Evolutionary conservation across 1,140 invertebrate species (phyloP).

Genomic region (Manduca sexta): DNA sequence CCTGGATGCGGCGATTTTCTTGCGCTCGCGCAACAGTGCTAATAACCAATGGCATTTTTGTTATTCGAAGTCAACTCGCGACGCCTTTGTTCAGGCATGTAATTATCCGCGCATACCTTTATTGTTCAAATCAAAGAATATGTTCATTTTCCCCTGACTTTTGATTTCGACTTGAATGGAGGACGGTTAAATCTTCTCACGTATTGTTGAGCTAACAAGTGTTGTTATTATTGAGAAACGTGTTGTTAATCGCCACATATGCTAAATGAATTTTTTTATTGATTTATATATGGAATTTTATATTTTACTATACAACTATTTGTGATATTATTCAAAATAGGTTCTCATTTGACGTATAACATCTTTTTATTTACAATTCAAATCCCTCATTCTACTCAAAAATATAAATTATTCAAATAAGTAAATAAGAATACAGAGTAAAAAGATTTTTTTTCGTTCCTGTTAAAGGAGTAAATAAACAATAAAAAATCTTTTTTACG

Average conservation of each 20-base stretch:
- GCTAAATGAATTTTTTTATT: no score
- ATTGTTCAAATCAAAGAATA: conserved; percentile 68
- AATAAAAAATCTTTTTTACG: no score
- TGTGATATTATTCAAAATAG: no score
- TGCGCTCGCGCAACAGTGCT: conserved; percentile 55
- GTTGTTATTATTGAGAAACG: background rate
- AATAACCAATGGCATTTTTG: conserved; percentile 37
- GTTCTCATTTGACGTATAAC: no score
- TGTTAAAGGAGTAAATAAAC: no score
- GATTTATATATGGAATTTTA: no score
- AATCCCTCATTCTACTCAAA: no score
- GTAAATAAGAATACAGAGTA: no score
- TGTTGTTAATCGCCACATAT: background rate
- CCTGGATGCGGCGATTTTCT: conserved; percentile 58
- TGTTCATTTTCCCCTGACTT: conserved; percentile 62
- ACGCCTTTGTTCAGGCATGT: conserved; percentile 59
- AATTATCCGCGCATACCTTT: conserved; percentile 60
- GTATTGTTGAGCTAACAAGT: conserved; percentile 32
- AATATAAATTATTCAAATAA: no score
- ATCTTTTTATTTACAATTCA: no score
- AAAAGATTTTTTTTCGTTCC: no score
- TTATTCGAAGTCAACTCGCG: conserved; percentile 55
- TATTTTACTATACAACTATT: no score
- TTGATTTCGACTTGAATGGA: conserved; percentile 45
- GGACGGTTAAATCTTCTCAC: conserved; percentile 70